Evolutionary conservation across 2,113 vertebrate species (phyloP).

Genomic region (Octodon degus): DNA sequence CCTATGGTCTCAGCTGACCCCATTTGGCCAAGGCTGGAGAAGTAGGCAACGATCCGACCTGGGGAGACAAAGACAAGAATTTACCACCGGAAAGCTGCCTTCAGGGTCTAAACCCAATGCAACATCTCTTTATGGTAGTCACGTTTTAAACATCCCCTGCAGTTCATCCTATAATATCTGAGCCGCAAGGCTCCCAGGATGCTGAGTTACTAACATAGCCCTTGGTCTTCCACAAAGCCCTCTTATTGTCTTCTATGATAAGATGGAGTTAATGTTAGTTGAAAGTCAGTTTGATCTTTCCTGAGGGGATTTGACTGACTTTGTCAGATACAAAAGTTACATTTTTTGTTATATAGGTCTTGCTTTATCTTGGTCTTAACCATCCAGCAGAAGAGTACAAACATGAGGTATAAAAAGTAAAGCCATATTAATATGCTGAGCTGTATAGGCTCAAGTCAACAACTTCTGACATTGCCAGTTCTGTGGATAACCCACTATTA

Average conservation of each 20-base stretch:
- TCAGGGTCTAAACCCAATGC: not conserved
- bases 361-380: too few species aligned
- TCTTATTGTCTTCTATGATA: not conserved
- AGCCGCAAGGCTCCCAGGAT: not conserved
- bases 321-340: too few species aligned
- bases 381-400: too few species aligned
- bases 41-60: not conserved
- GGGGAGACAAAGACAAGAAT: not conserved
- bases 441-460: too few species aligned
- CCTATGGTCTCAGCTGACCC: not conserved
- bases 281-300: not conserved
- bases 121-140: not conserved
- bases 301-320: not conserved
- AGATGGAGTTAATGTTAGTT: not conserved
- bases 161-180: not conserved
- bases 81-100: not conserved
- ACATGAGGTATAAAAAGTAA: too few species aligned
- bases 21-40: not conserved
- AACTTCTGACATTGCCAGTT: too few species aligned
- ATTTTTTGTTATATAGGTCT: too few species aligned
- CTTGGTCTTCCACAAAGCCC: not conserved
- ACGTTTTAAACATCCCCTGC: not conserved
- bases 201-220: not conserved
- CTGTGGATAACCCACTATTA: too few species aligned
- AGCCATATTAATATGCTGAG: too few species aligned